These are phyloP conservation scores for Chrysemys picta DNA, from an alignment of 2,113 vertebrate species.

Conservation along the genomic window DNA sequence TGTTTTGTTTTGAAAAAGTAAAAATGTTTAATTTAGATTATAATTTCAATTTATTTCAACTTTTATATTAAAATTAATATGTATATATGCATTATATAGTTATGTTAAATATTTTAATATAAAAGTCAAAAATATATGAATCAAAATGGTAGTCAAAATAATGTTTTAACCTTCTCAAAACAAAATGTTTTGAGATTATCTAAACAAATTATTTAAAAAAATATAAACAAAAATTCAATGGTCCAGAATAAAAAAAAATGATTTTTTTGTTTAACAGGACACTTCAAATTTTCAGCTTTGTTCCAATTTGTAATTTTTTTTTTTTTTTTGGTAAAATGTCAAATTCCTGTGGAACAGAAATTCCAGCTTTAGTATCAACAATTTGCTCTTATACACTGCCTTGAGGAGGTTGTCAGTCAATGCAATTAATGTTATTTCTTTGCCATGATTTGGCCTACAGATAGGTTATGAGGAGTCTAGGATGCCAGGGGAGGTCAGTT, in stretches of 20 bases:
- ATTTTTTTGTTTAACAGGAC: neutral
- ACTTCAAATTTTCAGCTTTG: neutral
- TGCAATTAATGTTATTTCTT: neutral
- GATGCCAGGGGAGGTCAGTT: neutral
- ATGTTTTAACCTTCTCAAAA: neutral
- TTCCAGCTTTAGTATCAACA: neutral
- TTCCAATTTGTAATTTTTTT: neutral
- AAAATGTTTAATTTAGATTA: neutral
- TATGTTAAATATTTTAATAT: neutral
- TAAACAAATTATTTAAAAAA: neutral
- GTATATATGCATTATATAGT: neutral
- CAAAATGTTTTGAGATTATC: neutral
- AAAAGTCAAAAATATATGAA: neutral
- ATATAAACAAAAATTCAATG: neutral
- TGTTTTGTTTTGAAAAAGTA: accelerated
- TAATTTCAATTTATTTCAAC: neutral
- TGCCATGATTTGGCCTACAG: neutral
- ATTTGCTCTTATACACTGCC: neutral
- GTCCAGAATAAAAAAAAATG: neutral
- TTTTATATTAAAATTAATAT: neutral
- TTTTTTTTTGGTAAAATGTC: neutral
- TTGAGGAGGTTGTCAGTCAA: neutral
- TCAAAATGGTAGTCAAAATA: neutral
- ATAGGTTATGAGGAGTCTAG: neutral
- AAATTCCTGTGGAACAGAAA: neutral